Base-by-base conservation (phyloP, 2,113 vertebrate species). In the Daboia siamensis region DNA sequence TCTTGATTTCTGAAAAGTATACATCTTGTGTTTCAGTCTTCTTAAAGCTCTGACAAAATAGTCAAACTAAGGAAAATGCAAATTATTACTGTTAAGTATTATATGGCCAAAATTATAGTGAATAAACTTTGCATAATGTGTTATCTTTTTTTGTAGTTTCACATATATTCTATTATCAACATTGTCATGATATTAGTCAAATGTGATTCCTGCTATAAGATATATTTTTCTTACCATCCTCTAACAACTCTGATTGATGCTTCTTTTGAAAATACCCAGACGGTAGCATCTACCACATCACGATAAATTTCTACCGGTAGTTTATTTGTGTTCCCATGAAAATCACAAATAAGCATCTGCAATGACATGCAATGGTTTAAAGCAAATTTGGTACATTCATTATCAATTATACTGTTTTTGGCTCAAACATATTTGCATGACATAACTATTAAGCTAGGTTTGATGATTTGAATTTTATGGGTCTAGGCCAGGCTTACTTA, bases 321-420 rank as follows among this genome's bases (percentile, higher is more conserved):
- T 95, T 98, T 98, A 94, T 94, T 97, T 97, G 94, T 97, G 91
- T 94, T 94, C 17, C 96, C 96, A 92, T 87, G 94, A 95, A 97
- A 94, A 95, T 98, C 97, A 96, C 97, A 98, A 96, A 98, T 97
- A 95, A 98, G 92, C 93, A 98, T 97, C 98, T 98, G 97, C 89
- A 98, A 98, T 88, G 97, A 95, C 17, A 95, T 46, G 96, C 0
- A 96, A 90, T 11, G 90, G 90, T 91, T 4, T 94, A 0, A 1
- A 87, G 94, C 59, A 95, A 93, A 29, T 87, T 24, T 74, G 54
- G 93, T 95, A 90, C 93, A 94, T 91, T 93, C 92, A 26, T 91
- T 54, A 4, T 91, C 10, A 61, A 46, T 26, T 56, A 56, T 44
- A 29, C 7, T 57, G 13, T 48, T 52, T 33, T 54, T 54, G 84